Evolutionary conservation across 2,113 vertebrate genomes (phyloP).

Genomic region (Scopus umbretta): DNA sequence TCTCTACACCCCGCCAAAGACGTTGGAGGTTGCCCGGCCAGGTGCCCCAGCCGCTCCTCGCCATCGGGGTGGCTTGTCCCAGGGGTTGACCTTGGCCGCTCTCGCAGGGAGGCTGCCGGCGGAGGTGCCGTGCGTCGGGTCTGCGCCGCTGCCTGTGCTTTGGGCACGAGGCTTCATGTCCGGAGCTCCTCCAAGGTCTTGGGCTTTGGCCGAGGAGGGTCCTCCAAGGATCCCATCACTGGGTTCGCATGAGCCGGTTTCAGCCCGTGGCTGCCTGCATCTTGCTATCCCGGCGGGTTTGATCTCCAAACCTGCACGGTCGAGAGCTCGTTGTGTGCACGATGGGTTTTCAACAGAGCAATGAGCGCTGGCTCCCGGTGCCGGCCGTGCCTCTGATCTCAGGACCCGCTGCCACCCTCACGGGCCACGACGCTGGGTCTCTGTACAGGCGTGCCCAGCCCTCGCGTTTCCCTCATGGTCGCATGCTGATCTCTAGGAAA

Average conservation of each 20-base stretch:
- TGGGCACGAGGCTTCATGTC: not conserved
- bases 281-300: rapidly evolving
- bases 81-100: not conserved
- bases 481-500: not conserved
- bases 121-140: rapidly evolving
- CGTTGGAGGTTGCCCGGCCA: not conserved
- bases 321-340: rapidly evolving
- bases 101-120: not conserved
- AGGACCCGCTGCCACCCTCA: rapidly evolving
- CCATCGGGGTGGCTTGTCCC: not conserved
- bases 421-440: rapidly evolving
- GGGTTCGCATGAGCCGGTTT: rapidly evolving
- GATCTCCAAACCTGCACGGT: not conserved
- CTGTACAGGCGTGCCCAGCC: rapidly evolving
- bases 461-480: not conserved
- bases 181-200: not conserved
- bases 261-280: rapidly evolving
- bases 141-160: rapidly evolving
- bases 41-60: not conserved
- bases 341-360: not conserved
- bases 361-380: rapidly evolving
- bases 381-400: rapidly evolving
- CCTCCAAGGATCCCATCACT: not conserved
- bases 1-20: not conserved
- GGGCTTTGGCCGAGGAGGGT: not conserved